Evolutionary conservation across 53 echinoderm and acorn worm species (phyloP).

Genomic region (Holothuria leucospilota): DNA sequence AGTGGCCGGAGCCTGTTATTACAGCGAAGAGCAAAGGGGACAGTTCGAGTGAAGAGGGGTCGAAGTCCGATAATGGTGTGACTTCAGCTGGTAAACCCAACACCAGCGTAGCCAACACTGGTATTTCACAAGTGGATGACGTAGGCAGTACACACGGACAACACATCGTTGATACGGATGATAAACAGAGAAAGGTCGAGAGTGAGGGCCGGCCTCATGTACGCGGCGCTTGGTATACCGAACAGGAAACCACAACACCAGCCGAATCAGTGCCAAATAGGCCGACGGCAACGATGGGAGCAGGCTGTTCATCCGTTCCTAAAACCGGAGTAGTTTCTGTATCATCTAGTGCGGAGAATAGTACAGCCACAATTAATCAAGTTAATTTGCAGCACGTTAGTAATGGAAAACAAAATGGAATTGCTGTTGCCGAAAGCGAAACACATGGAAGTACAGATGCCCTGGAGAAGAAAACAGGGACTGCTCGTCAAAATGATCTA

Average conservation of each 20-base stretch:
- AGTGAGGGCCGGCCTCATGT: background rate
- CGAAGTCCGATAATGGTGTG: constrained; percentile 44
- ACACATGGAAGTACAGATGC: constrained; percentile 34
- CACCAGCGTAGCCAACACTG: constrained; percentile 1
- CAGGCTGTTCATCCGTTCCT: constrained; percentile 58
- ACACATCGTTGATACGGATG: constrained; percentile 32
- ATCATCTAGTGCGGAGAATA: constrained; percentile 52
- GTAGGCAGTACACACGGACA: constrained; percentile 28
- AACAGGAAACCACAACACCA: constrained; percentile 10
- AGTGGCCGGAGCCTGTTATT: constrained; percentile 94
- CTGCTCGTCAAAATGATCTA: constrained; percentile 31
- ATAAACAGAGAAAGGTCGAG: constrained; percentile 26
- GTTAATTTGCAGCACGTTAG: constrained; percentile 43
- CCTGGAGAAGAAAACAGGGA: constrained; percentile 40
- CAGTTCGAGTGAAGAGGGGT: constrained; percentile 24
- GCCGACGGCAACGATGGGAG: constrained; percentile 57
- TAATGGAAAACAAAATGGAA: constrained; percentile 49
- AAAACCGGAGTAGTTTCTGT: constrained; percentile 54
- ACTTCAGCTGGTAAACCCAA: constrained; percentile 18
- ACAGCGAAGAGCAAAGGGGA: constrained; percentile 62
- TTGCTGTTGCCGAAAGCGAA: constrained; percentile 36
- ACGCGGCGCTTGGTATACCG: background rate
- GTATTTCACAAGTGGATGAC: constrained; percentile 42
- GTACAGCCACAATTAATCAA: constrained; percentile 55
- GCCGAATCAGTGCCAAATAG: background rate